Percentiles rank a stretch among this genome's conserved stretches.
Conservation (phyloP, 2,113 vertebrate species). For the Stegastes partitus region DNA sequence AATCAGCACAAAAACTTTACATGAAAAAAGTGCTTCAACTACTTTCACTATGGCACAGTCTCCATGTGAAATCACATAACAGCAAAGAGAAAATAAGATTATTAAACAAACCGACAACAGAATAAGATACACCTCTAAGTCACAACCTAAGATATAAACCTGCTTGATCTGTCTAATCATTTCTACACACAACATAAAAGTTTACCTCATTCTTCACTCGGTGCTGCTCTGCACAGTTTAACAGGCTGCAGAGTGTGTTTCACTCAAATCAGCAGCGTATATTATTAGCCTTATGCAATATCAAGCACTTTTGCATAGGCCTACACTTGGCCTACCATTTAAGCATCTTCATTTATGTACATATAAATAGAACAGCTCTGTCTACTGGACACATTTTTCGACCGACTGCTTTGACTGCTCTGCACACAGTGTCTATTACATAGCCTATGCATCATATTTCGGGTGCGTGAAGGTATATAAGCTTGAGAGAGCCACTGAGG, state of each 20-base stretch:
- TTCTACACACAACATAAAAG: neutral
- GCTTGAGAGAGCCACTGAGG: slow-evolving; percentile 35
- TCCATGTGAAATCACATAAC: neutral
- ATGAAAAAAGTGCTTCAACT: neutral
- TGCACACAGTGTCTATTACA: slow-evolving; percentile 85
- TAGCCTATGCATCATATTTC: slow-evolving; percentile 85
- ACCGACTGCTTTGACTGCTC: slow-evolving; percentile 74
- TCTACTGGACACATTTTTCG: slow-evolving; percentile 87
- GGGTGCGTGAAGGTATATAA: slow-evolving; percentile 82
- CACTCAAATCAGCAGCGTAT: slow-evolving; percentile 83
- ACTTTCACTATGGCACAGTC: neutral
- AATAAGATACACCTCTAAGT: neutral
- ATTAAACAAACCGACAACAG: no score
- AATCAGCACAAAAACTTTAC: neutral
- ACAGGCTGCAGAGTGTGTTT: slow-evolving; percentile 66
- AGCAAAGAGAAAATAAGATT: neutral
- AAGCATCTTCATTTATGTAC: slow-evolving; percentile 88
- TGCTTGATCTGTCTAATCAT: neutral
- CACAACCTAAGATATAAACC: neutral
- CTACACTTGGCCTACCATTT: slow-evolving; percentile 84
- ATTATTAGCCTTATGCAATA: slow-evolving; percentile 86
- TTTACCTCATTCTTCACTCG: slow-evolving; percentile 39
- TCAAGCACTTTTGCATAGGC: slow-evolving; percentile 84
- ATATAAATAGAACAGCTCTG: slow-evolving; percentile 88
- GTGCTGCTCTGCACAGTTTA: slow-evolving; percentile 34